Evolutionary conservation across 2,797 vertebrate species (phyloP), one percentile per base, ranked within the genome.

Genomic region (Lycodopsis pacificus): DNA sequence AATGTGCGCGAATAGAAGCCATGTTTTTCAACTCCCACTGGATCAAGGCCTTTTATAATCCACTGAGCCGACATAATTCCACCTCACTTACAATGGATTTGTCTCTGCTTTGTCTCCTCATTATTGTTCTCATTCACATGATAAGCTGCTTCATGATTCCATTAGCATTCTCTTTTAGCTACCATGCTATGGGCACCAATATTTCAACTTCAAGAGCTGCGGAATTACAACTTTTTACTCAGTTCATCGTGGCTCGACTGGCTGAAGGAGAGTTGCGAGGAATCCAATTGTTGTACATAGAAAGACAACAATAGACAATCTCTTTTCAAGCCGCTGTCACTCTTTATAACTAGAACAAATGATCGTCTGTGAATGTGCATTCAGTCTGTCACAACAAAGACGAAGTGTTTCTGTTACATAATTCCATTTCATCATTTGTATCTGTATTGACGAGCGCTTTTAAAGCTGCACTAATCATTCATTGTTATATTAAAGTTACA

Each of bases 51-150:
- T 91, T 91, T 91, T 86, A 88, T 94, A 94, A 94, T 93, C 93
- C 92, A 92, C 92, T 93, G 93, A 94, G 92, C 93, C 91, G 92
- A 92, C 93, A 92, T 94, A 93, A 94, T 93, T 93, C 93, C 92
- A 91, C 90, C 91, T 90, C 92, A 90, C 91, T 93, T 94, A 94
- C 92, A 94, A 94, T 93, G 92, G 93, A 93, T 94, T 94, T 93
- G 91, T 91, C 88, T 90, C 83, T 81, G 91, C 93, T 90, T 94
- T 94, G 93, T 94, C 90, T 92, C 85, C 77, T 88, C 88, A 92
- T 93, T 93, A 92, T 94, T 94, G 92, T 93, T 91, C 91, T 88
- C 89, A 86, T 92, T 93, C 90, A 83, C 83, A 89, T 89, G 90
- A 91, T 94, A 93, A 93, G 92, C 92, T 85, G 90, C 91, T 92